Evolutionary conservation across 2,797 vertebrate genomes (phyloP), one percentile per base, ranked within the genome.

Genomic region (Champsocephalus esox): DNA sequence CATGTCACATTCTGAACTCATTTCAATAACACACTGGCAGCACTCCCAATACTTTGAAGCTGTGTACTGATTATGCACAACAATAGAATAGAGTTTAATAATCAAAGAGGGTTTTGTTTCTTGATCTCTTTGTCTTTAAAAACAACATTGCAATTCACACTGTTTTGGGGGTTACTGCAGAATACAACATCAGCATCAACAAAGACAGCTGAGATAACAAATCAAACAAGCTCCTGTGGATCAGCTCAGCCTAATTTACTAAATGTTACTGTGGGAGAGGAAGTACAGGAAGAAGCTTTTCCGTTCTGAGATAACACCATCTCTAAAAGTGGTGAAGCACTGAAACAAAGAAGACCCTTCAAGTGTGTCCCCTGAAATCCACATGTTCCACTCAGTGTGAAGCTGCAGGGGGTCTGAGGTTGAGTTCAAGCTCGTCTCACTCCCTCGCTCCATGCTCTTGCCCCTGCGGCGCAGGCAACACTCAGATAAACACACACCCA

Each of bases 381-480:
- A 70, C 52, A 56, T 61, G 70, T 87, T 70, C 78, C 77, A 86
- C 87, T 70, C 90, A 65, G 86, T 78, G 77, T 70, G 87, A 86
- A 80, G 87, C 87, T 83, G 82, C 80, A 60, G 68, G 77, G 77
- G 12, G 79, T 90, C 82, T 44, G 81, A 88, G 91, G 92, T 81
- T 45, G 80, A 88, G 91, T 93, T 93, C 89, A 89, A 74, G 75
- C 84, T 74, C 4, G 76, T 84, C 83, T 89, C 79, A 10, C 82
- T 87, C 71, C 65, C 59, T 84, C 70, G 13, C 85, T 88, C 80
- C 1, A 0, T 58, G 73, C 79, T 83, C 66, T 56, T 68, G 68
- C 87, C 90, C 86, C 12, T n/a, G 62, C 61, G 56, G 92, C 84
- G 44, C 70, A 66, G 51, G 43, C 82, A 81, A 68, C 84, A 54